These are phyloP conservation scores for Drosophila mayaguana DNA, from an alignment of 2,888 invertebrate species.

Conservation along the genomic window DNA sequence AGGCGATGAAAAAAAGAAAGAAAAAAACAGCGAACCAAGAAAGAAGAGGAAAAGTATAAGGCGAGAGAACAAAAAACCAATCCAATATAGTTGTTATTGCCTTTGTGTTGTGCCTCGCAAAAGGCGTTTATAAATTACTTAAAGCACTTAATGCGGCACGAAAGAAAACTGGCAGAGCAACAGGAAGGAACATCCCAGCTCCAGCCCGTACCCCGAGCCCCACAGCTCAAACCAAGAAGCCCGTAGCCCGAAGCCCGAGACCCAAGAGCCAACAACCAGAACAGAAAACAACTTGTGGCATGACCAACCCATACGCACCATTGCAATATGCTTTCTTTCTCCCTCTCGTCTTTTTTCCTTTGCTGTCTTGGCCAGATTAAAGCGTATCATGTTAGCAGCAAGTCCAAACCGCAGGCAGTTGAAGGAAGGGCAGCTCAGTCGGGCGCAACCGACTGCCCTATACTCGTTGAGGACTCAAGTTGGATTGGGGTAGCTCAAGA, in stretches of 20 bases:
- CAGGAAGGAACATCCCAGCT: constrained; percentile 32
- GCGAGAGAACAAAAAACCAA: constrained; percentile 37
- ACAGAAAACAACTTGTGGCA: constrained; percentile 69
- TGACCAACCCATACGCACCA: constrained; percentile 50
- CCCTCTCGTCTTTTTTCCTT: not conserved
- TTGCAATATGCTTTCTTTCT: constrained; percentile 58
- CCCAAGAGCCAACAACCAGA: constrained; percentile 5
- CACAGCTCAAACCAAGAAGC: constrained; percentile 7
- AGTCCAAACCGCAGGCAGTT: constrained; percentile 73
- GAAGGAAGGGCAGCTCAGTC: constrained; percentile 1
- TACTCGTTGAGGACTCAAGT: not conserved
- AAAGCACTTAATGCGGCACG: constrained; percentile 69
- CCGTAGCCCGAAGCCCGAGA: constrained; percentile 17
- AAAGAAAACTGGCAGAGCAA: constrained; percentile 44
- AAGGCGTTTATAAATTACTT: constrained; percentile 78
- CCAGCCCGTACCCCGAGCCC: constrained; percentile 10
- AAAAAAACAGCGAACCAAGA: constrained; percentile 30
- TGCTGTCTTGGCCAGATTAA: constrained; percentile 59
- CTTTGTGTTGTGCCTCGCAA: constrained; percentile 48
- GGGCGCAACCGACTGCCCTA: not conserved
- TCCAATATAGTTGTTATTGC: constrained; percentile 77
- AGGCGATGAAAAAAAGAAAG: constrained; percentile 23
- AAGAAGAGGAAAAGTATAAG: not conserved
- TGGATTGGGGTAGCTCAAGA: too few relatives aligned
- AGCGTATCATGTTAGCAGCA: constrained; percentile 79